These are phyloP conservation scores for Centropus bengalensis DNA, from an alignment of 2,113 vertebrate genomes.

Conservation along the genomic window DNA sequence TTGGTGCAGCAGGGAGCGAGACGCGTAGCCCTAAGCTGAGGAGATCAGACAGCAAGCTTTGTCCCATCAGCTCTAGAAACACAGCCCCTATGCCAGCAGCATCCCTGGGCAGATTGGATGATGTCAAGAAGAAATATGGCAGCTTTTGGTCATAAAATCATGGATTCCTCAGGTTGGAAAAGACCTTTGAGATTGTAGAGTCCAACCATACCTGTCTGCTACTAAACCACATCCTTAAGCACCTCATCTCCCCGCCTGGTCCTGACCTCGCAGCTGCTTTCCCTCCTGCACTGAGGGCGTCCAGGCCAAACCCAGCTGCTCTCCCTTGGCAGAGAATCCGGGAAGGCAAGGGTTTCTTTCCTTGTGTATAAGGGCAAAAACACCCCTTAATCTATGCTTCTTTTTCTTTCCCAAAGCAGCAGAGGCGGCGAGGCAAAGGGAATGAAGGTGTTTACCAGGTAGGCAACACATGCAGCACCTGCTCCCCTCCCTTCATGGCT, in stretches of 20 bases:
- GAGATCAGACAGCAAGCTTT: background rate
- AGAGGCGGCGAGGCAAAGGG: conserved; percentile 79
- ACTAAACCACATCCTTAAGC: too few relatives aligned
- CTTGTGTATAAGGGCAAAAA: background rate
- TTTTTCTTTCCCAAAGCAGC: conserved; percentile 43
- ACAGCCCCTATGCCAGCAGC: background rate
- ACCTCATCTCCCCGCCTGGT: background rate
- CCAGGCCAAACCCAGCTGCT: background rate
- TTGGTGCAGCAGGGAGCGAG: background rate
- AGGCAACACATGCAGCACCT: background rate
- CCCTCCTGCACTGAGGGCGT: background rate
- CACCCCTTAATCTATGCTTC: background rate
- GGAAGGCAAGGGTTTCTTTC: background rate
- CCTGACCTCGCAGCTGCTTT: background rate
- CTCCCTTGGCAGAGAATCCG: background rate
- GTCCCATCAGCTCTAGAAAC: background rate
- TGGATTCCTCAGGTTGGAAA: too few relatives aligned
- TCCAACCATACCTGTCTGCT: too few relatives aligned
- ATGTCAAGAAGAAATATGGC: background rate
- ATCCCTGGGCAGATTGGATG: background rate
- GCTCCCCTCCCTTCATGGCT: background rate
- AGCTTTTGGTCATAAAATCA: background rate
- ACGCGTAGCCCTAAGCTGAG: accelerated
- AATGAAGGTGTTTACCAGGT: conserved; percentile 83
- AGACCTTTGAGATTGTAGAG: too few relatives aligned